Percentiles rank a stretch among this genome's conserved stretches.
Evolutionary conservation across 1,140 invertebrate genomes (phyloP).

Genomic region (Drosophila pectinifera): DNA sequence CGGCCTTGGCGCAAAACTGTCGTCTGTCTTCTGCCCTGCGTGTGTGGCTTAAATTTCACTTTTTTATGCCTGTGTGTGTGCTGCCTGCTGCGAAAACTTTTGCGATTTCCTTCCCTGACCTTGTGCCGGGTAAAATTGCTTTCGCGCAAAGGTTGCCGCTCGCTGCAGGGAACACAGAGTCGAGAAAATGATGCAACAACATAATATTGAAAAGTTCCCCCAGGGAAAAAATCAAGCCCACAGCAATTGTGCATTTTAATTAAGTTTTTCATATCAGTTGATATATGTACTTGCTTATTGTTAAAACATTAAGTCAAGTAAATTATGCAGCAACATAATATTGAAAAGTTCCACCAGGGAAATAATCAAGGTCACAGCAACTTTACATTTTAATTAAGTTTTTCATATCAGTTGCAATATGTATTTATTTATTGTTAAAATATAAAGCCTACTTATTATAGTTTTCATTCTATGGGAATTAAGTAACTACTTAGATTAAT

Average conservation of each 20-base stretch:
- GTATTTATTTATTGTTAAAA: neutral
- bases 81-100: constrained; percentile 48
- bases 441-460: neutral
- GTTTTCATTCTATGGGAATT: too few species aligned
- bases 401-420: neutral
- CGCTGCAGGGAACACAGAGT: constrained; percentile 21
- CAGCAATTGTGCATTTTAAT: constrained; percentile 2
- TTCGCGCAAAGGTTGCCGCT: constrained; percentile 32
- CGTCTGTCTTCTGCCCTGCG: constrained; percentile 54
- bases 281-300: too few species aligned
- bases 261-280: too few species aligned
- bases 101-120: constrained; percentile 47
- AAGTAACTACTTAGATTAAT: too few species aligned
- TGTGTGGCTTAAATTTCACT: constrained; percentile 71
- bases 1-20: constrained; percentile 72
- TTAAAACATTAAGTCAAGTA: too few species aligned
- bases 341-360: constrained; percentile 4
- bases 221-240: neutral
- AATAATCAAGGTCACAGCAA: neutral
- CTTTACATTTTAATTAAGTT: neutral
- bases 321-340: constrained; percentile 25
- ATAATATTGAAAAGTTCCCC: constrained; percentile 24
- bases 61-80: constrained; percentile 41
- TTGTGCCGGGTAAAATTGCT: constrained; percentile 44
- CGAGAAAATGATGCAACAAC: constrained; percentile 22